Conservation (phyloP, 2,888 invertebrate species). For the Pristionchus entomophagus region DNA sequence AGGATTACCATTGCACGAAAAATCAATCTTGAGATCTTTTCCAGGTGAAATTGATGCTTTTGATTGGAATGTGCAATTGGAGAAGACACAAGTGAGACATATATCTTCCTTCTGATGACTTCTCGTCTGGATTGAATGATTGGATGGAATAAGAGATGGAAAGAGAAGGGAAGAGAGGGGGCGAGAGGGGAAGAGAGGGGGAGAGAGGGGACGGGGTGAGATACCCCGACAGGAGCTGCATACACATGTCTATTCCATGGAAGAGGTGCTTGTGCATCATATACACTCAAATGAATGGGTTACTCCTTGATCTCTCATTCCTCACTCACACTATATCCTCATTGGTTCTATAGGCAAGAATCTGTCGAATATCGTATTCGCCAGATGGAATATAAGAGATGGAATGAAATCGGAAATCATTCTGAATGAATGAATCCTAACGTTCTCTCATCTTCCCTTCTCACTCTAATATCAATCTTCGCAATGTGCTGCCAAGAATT, state of each 20-base stretch:
- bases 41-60: neutral
- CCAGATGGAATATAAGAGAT: neutral
- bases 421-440: neutral
- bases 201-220: no score
- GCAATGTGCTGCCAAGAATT: neutral
- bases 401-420: neutral
- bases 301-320: neutral
- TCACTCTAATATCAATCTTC: neutral
- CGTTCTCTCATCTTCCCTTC: neutral
- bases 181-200: no score
- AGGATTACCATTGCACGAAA: neutral
- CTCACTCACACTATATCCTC: neutral
- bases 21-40: neutral
- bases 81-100: neutral
- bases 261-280: neutral
- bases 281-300: neutral
- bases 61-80: neutral
- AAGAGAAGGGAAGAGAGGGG: no score
- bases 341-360: neutral
- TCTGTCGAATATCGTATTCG: neutral
- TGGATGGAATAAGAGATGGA: neutral
- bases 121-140: neutral
- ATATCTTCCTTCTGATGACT: neutral
- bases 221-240: neutral
- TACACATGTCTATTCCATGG: neutral